Evolutionary conservation across 2,113 vertebrate species (phyloP), one percentile per base, ranked within the genome.

Genomic region (Corvus hawaiiensis): DNA sequence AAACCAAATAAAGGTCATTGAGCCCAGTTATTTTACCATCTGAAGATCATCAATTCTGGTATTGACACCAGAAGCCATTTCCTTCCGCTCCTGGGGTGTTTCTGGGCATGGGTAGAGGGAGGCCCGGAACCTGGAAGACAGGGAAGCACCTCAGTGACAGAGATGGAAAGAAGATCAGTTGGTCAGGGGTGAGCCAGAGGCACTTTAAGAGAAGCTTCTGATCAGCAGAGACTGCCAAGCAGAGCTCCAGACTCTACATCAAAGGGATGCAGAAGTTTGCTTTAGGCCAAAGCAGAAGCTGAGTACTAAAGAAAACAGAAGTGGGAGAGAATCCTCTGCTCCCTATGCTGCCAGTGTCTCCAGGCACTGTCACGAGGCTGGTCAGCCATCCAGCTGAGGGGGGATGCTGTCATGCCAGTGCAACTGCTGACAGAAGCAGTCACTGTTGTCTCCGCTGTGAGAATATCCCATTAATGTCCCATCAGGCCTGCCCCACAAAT

Each of bases 41-140:
- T 99, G 99, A 79, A 99, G 98, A 94, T 99, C 99, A n/a, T 99
- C 99, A 44, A 99, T 99, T 83, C 99, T 99, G 89, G 99, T 99
- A 56, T 99, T 99, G 73, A 99, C 99, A 74, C 99, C 99, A 32
- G 99, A 99, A 51, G 99, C 98, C 99, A 99, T 99, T 97, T 99
- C 99, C 88, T 99, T 99, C 94, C 99, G 97, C 96, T 99, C 99
- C 93, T 99, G 99, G 2, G 99, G 98, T 0, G 99, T 99, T 97
- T 99, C 99, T 49, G 99, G 99, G 95, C 99, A 99, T 1, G 99
- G 99, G 93, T 99, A 99, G 56, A 99, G 97, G 13, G 99, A 99
- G 26, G 99, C 99, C 44, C 99, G 98, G 97, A 99, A 99, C 80
- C 99, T 99, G 97, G 62, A 96, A 97, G 43, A 72, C 55, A 97